These are phyloP conservation scores for Macrobrachium nipponense DNA, from an alignment of 1,140 invertebrate genomes.

Conservation along the genomic window DNA sequence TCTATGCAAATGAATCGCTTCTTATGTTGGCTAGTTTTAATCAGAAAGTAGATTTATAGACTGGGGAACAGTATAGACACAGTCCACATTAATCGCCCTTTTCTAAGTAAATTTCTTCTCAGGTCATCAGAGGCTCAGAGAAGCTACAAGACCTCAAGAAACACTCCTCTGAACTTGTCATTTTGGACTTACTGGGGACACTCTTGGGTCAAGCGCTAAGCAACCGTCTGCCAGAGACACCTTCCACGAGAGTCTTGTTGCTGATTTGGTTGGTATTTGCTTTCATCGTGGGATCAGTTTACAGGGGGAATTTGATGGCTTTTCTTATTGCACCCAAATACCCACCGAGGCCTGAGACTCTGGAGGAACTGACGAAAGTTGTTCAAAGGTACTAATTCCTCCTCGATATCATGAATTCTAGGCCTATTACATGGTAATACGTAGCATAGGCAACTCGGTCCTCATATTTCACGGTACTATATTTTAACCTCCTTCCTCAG, in stretches of 20 bases:
- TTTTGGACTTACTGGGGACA: not conserved
- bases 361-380: not conserved
- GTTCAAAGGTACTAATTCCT: not conserved
- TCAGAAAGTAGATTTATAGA: no score
- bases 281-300: conserved; percentile 31
- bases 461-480: no score
- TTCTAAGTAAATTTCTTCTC: not conserved
- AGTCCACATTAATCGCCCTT: not conserved
- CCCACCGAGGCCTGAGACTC: conserved; percentile 7
- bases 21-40: no score
- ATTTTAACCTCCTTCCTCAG: no score
- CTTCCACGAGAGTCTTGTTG: not conserved
- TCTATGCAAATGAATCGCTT: no score
- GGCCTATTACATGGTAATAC: no score
- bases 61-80: no score
- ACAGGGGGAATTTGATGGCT: conserved; percentile 20
- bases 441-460: no score
- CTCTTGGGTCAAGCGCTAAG: conserved; percentile 5
- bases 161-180: not conserved
- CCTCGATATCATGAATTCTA: no score
- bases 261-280: conserved; percentile 15
- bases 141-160: not conserved
- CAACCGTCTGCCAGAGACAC: not conserved
- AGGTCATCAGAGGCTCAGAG: not conserved
- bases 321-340: conserved; percentile 15